A percentile compares a stretch with the other conserved stretches of the same genome.
These are phyloP conservation scores for Patiria miniata DNA, from an alignment of 35 echinoderm and acorn worm species.

Conservation along the genomic window DNA sequence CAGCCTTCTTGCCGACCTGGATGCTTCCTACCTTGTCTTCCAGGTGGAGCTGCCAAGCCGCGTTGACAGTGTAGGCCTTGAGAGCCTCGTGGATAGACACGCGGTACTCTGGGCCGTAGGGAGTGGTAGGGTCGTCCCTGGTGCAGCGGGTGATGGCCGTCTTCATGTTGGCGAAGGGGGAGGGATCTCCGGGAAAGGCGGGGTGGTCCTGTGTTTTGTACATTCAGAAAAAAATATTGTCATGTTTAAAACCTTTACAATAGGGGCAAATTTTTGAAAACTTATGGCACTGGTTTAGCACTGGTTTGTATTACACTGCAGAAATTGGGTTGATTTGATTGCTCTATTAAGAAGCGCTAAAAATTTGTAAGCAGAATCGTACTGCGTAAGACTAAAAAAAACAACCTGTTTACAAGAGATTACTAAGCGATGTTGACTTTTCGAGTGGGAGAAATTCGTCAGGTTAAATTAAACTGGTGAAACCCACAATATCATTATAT, in stretches of 20 bases:
- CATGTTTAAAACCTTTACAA: not conserved
- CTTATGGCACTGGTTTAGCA: too few relatives aligned
- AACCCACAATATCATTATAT: too few relatives aligned
- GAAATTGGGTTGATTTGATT: too few relatives aligned
- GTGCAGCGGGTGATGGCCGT: slow-evolving; percentile 55
- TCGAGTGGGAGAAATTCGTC: too few relatives aligned
- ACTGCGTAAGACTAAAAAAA: too few relatives aligned
- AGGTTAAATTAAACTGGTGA: too few relatives aligned
- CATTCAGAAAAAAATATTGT: not conserved
- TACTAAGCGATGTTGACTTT: too few relatives aligned
- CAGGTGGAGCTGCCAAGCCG: slow-evolving; percentile 49
- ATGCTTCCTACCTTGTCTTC: slow-evolving; percentile 46
- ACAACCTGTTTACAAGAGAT: too few relatives aligned
- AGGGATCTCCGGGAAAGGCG: slow-evolving; percentile 42
- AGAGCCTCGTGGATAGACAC: slow-evolving; percentile 59
- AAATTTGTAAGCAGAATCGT: too few relatives aligned
- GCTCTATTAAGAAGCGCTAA: too few relatives aligned
- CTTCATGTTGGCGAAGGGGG: slow-evolving; percentile 56
- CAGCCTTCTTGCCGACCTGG: slow-evolving; percentile 52
- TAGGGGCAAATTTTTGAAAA: not conserved
- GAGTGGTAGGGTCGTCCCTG: slow-evolving; percentile 50
- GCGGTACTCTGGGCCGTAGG: slow-evolving; percentile 64
- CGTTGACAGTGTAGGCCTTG: slow-evolving; percentile 60
- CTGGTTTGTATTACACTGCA: too few relatives aligned
- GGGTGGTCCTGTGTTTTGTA: slow-evolving; percentile 67